Conservation (phyloP, 2,888 invertebrate genomes). For the Perizoma flavofasciatum region DNA sequence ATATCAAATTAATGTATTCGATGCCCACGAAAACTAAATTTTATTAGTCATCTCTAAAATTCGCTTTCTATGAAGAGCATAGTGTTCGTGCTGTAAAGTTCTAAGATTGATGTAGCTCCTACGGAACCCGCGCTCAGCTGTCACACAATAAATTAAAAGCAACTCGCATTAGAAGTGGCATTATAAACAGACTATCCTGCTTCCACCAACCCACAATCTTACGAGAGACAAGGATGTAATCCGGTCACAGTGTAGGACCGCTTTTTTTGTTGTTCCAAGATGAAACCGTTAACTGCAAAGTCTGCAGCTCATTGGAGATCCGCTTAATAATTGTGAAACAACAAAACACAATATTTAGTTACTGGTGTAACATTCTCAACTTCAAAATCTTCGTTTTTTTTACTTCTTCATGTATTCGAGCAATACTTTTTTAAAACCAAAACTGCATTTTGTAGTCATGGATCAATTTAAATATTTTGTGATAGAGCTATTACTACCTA, state of each 20-base stretch:
- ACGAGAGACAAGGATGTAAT: constrained; percentile 66
- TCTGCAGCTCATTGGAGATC: constrained; percentile 65
- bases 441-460: too few species aligned
- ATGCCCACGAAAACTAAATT: constrained; percentile 29
- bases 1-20: not conserved
- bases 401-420: not conserved
- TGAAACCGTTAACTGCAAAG: constrained; percentile 71
- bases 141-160: constrained; percentile 80
- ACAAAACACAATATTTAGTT: constrained; percentile 11
- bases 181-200: constrained; percentile 67
- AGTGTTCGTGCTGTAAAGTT: constrained; percentile 33
- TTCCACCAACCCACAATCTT: constrained; percentile 56
- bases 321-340: constrained; percentile 44
- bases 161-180: constrained; percentile 71
- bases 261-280: constrained; percentile 76
- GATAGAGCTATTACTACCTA: too few species aligned
- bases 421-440: too few species aligned
- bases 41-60: constrained; percentile 49
- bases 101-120: constrained; percentile 76
- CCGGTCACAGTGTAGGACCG: constrained; percentile 62
- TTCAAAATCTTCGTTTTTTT: not conserved
- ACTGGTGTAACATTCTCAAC: constrained; percentile 5
- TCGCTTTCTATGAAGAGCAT: constrained; percentile 53
- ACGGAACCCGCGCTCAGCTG: constrained; percentile 70
- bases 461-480: too few species aligned